These are phyloP conservation scores for Brachionus rubens DNA, from an alignment of 1,140 invertebrate genomes.

Conservation along the genomic window DNA sequence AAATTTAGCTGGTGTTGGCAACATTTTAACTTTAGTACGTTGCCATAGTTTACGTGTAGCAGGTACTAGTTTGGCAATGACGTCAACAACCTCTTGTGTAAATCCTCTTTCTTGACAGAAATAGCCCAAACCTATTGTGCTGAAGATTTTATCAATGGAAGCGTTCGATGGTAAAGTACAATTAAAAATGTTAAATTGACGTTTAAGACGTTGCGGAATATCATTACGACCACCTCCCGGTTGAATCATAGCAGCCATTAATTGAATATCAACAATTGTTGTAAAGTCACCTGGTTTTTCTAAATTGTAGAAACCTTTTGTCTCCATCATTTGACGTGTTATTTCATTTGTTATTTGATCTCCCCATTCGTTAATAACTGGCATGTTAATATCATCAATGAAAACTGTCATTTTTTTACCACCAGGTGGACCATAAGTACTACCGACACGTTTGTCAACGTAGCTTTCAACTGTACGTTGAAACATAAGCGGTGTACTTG, in stretches of 20 bases:
- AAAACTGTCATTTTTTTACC: constrained; percentile 91
- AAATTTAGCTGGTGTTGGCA: constrained; percentile 62
- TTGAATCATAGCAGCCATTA: constrained; percentile 91
- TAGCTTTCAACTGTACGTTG: constrained; percentile 96
- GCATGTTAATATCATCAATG: constrained; percentile 92
- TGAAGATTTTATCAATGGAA: constrained; percentile 85
- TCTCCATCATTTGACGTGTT: constrained; percentile 90
- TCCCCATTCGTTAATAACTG: constrained; percentile 90
- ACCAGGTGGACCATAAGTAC: constrained; percentile 85
- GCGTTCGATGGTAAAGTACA: constrained; percentile 80
- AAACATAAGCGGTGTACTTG: constrained; percentile 87
- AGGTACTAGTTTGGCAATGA: constrained; percentile 56
- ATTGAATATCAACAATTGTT: constrained; percentile 79
- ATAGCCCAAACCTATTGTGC: constrained; percentile 57
- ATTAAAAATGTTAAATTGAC: constrained; percentile 92
- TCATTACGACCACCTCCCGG: constrained; percentile 92
- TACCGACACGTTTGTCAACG: constrained; percentile 90
- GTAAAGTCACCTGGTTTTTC: constrained; percentile 96
- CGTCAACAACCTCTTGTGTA: constrained; percentile 51
- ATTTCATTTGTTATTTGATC: constrained; percentile 94
- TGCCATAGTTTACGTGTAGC: constrained; percentile 60
- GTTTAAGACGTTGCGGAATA: constrained; percentile 85
- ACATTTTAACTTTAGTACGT: constrained; percentile 61
- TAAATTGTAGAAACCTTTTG: constrained; percentile 91
- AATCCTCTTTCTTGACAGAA: constrained; percentile 56